Conservation (phyloP, 37 sponge, comb jelly and placozoan species). For the Aplysina aerophoba region DNA sequence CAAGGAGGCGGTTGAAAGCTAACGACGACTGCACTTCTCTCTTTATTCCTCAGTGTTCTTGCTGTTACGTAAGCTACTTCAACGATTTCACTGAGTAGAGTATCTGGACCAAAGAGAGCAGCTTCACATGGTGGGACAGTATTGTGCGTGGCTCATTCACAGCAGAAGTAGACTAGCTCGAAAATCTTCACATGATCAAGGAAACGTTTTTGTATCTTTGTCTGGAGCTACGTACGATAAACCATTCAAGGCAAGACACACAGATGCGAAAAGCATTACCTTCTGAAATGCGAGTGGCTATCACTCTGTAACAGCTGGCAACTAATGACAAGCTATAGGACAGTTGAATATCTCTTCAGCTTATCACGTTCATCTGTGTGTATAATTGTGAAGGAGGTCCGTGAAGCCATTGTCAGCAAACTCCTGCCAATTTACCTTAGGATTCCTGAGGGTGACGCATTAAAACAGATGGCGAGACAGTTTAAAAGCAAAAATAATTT, state of each 20-base stretch:
- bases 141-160: no score
- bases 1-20: no score
- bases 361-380: conserved; percentile 36
- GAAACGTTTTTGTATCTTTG: conserved; percentile 14
- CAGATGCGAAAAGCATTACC: neutral
- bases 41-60: no score
- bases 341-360: conserved; percentile 46
- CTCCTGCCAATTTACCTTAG: conserved; percentile 29
- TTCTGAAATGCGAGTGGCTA: conserved; percentile 32
- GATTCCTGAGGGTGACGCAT: conserved; percentile 22
- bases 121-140: no score
- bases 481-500: conserved; percentile 34
- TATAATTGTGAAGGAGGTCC: conserved; percentile 33
- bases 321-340: conserved; percentile 46
- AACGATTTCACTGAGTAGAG: no score
- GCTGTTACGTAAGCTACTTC: no score
- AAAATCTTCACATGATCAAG: neutral
- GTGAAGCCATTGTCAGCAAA: conserved; percentile 23
- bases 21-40: no score
- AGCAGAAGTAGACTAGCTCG: neutral
- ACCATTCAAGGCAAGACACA: conserved; percentile 18
- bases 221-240: neutral
- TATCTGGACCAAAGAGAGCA: no score
- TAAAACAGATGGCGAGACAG: neutral
- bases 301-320: conserved; percentile 39